Evolutionary conservation across 1,140 invertebrate genomes (phyloP), one percentile per base, ranked within the genome.

Genomic region (Musca domestica): DNA sequence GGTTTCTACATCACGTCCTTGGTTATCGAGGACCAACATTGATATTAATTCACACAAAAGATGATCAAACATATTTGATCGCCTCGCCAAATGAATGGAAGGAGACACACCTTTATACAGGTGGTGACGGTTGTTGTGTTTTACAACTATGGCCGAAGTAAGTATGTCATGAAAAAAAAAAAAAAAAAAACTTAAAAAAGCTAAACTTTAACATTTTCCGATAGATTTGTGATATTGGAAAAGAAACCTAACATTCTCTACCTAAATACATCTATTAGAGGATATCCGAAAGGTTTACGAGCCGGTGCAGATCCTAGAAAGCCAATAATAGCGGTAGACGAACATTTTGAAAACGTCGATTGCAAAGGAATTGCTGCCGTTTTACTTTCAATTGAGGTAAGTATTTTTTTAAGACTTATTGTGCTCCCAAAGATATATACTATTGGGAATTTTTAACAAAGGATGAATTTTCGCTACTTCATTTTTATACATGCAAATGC

Each of bases 1-100:
- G 94, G 15, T 94, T 97, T 82, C 83, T 91, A 74, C 91, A 95
- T 76, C 94, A 96, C 82, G 91, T 95, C 2, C 84, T 94, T 19
- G 89, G 90, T 7, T 97, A 96, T 83, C 83, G 90, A 58, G 93
- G 94, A 3, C 91, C 94, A 0, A 94, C 92, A 0, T 80, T 95
- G 19, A 86, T 90, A n/a, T 86, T 95, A 67, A 75, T 95, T 14
- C 86, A 87, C 61, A 78, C 87, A 76, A 87, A 89, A 68, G 85
- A 88, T 56, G 87, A 86, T 68, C 86, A 90, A 47, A 86, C 90
- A 41, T 91, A 93, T 75, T 95, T 92, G 76, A 82, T 96, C 34
- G 91, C 89, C 6, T 83, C 88, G 19, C 88, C 92, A n/a, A 82
- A 84, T 63, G 93, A 94, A 80, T 96, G 94, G 94, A 88, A 88